Base-by-base conservation (phyloP, 2,888 invertebrate genomes). In the Dinocampus coccinellae region DNA sequence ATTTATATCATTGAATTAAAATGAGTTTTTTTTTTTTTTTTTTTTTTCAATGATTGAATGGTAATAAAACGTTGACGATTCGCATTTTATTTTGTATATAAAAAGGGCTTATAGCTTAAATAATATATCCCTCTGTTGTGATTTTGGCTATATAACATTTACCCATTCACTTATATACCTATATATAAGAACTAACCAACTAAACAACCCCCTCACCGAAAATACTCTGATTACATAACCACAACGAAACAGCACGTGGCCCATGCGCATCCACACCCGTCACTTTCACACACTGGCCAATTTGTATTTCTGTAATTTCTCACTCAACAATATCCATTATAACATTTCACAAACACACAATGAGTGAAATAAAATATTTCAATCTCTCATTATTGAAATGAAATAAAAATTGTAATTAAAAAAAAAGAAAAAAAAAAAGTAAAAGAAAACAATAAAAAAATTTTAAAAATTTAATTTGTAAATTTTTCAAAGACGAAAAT, bases 221-320 rank as follows among this genome's bases (percentile, higher is more conserved):
- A 81, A 81, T 78, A 81, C 78, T 79, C 83, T 84, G 86, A 86
- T 86, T 86, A 85, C 83, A 83, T 79, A 84, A 84, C 86, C 85
- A 77, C 84, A 83, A 74, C 75, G 60, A 63, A n/a, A 77, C 75
- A 82, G 84, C 86, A 87, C 87, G 87, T 87, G 87, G 81, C 86
- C 71, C 79, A 9, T 16, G 2, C 47, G 77, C 78, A 84, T 82
- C 84, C 83, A 83, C 73, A 80, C 80, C 82, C 85, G 86, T 86
- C 86, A 86, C 79, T 80, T 80, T 86, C 85, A 84, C 47, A 47
- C 85, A 85, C 85, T 81, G 83, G 86, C 84, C 85, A 87, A 87
- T 86, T 87, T 85, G 85, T 84, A 83, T 85, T 85, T 85, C 84
- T 83, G 83, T 73, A 72, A 77, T 77, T 77, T 71, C 73, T 75